phyloP scores from a whole-genome alignment of 2,797 vertebrate genomes.

The Buphagus erythrorhynchus region DNA sequence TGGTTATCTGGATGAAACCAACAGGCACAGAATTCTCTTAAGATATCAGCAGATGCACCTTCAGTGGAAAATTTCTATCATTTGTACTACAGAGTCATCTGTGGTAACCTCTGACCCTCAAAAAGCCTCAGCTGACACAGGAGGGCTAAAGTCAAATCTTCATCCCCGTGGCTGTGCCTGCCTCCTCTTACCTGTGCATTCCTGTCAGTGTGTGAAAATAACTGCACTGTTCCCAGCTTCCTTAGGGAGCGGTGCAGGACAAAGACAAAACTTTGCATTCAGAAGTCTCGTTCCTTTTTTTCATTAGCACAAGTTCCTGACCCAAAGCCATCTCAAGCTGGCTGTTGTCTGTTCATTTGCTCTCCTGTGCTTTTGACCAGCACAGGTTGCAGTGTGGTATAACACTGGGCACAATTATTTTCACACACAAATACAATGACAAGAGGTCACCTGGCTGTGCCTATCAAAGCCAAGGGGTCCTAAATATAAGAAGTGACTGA shows the following conservation, averaged over 20 bases:
- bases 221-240: background rate
- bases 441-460: background rate
- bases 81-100: rapidly evolving
- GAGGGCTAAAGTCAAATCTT: background rate
- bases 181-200: background rate
- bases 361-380: background rate
- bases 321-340: background rate
- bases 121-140: background rate
- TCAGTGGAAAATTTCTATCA: background rate
- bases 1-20: background rate
- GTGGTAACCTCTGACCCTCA: background rate
- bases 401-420: background rate
- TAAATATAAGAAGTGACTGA: background rate
- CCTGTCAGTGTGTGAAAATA: background rate
- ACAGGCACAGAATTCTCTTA: background rate
- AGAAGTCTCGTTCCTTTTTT: background rate
- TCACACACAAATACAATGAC: background rate
- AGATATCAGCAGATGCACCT: background rate
- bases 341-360: background rate
- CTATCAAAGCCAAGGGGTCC: background rate
- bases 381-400: background rate
- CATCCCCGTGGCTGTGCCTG: background rate
- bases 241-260: background rate
- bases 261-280: background rate
- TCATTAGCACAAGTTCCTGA: background rate